Base-by-base conservation (phyloP, 2,888 invertebrate species). In the Lomographa bimaculata region DNA sequence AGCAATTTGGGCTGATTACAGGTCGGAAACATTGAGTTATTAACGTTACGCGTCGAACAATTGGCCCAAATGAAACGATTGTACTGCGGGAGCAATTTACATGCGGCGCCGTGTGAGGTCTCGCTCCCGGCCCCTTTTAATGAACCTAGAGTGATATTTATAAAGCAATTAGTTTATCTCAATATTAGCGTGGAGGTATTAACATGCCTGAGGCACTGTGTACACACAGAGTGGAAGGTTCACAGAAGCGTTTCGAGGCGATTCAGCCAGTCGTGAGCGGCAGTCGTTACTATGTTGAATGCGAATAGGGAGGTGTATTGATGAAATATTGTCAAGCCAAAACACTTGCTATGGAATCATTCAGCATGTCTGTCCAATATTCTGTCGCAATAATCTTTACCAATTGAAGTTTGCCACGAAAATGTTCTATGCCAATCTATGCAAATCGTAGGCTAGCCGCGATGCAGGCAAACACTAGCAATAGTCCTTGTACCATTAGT, bases 141-240 rank as follows among this genome's bases (percentile, higher is more conserved):
- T 71, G 60, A 71, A 74, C 67, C 68, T 64, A 68, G 63, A 66
- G 63, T 68, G 67, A 72, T 72, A 72, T 75, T 75, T 76, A 75
- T 71, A 73, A 71, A 75, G 70, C 72, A 70, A 79, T 79, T 73
- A 77, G 70, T 78, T 81, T 79, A 80, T 78, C 78, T 76, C 57
- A 63, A 64, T 71, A 77, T 71, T 73, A 75, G 65, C 65, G 61
- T 57, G 54, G 57, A 64, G 60, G 67, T 64, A 73, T 79, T 77
- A 79, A 65, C 67, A 61, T 58, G 55, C 29, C 26, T 33, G 42
- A 24, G 42, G 63, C 62, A 60, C 42, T 50, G 55, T 52, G 56
- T 47, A 40, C 23, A 24, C 9, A 27, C 42, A 32, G 42, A 21
- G 14, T 27, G 19, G 12, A 19, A 32, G 32, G 26, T 42, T 25